Base-by-base conservation (phyloP, 2,113 vertebrate genomes). In the Ammodytes dubius region DNA sequence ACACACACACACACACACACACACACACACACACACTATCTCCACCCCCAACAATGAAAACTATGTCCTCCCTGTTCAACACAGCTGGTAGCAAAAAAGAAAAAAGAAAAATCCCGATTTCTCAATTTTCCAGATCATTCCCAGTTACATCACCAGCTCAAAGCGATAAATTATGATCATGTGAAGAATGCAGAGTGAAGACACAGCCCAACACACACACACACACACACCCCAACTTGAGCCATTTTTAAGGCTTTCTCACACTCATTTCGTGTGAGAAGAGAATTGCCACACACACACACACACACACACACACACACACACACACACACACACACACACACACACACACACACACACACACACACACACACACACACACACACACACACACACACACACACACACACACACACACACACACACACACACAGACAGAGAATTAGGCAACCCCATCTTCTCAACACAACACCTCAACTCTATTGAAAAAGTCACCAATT, bases 1-100 rank as follows among this genome's bases (percentile, higher is more conserved):
- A 8, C 19, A 47, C 63, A 47, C 61, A 72, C 42, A 49, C 49
- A 47, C 68, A 56, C 57, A 56, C 53, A 59, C 50, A 57, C 61
- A 66, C 19, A 56, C 63, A 68, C 67, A 57, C 54, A 49, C 52
- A 14, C 58, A 12, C 59, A 14, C 46, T 37, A 57, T 14, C 66
- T 19, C 64, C 70, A 79, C 77, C 77, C 81, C 74, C 74, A 78
- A 77, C 73, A 73, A 74, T 74, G 77, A 73, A 13, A 87, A 80
- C 74, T 77, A 77, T 73, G 76, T 65, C 71, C 50, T 35, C 54
- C 70, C n/a, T 43, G 52, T 13, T 75, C 0, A 13, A 35, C 43
- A 4, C 43, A 4, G 61, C 60, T 39, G 53, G 19, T 14, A 70
- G 52, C 27, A 27, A 27, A 27, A 27, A 27, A 27, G 2, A 27